These are phyloP conservation scores for Cynocephalus volans DNA, from an alignment of 2,113 vertebrate genomes.

Conservation along the genomic window DNA sequence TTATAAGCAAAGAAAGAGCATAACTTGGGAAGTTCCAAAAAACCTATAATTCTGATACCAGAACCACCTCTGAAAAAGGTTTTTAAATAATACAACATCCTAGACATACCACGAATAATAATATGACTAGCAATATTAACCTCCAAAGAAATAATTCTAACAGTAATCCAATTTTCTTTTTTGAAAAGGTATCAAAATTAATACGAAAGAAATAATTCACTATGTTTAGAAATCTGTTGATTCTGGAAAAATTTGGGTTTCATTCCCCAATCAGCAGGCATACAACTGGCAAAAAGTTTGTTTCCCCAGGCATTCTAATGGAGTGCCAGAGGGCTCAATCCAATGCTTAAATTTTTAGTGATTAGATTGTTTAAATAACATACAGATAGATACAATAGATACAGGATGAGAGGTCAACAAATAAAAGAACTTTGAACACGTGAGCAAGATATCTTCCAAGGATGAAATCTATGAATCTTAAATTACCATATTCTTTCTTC, in stretches of 20 bases:
- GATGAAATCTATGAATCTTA: conserved; percentile 37
- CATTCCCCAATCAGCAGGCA: conserved; percentile 24
- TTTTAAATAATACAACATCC: conserved; percentile 15
- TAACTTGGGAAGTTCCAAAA: background rate
- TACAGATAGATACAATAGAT: background rate
- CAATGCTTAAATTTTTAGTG: background rate
- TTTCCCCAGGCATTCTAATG: background rate
- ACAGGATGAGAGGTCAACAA: background rate
- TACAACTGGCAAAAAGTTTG: background rate
- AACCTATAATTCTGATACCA: conserved; percentile 23
- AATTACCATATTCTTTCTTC: conserved; percentile 46
- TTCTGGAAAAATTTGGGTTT: conserved; percentile 39
- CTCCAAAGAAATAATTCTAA: conserved; percentile 22
- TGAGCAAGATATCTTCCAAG: background rate
- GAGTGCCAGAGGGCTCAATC: conserved; percentile 13
- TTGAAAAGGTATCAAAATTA: conserved; percentile 26
- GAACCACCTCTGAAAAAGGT: background rate
- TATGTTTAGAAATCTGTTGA: conserved; percentile 28
- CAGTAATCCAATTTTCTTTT: conserved; percentile 44
- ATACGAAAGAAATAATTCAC: conserved; percentile 8
- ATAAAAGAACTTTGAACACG: conserved; percentile 26
- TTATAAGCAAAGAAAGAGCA: background rate
- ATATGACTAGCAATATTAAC: conserved; percentile 25
- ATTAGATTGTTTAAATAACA: conserved; percentile 42
- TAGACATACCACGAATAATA: conserved; percentile 22